These are phyloP conservation scores for Chiridota heheva DNA, from an alignment of 35 echinoderm and acorn worm species.

Conservation along the genomic window DNA sequence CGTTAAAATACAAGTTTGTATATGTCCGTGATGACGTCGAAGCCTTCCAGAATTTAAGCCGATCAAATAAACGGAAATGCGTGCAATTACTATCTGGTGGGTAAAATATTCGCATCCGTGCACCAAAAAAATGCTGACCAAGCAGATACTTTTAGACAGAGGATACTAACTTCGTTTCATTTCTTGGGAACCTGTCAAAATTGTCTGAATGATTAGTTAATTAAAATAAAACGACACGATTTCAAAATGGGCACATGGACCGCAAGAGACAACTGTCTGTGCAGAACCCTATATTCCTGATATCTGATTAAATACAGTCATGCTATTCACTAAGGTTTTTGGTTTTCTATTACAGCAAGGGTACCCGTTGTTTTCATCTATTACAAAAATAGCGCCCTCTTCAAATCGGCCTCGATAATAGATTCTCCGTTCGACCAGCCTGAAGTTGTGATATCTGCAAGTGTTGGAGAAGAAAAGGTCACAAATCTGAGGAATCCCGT, in stretches of 20 bases:
- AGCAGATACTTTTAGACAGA: too few relatives aligned
- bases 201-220: too few relatives aligned
- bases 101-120: too few relatives aligned
- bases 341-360: background rate
- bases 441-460: constrained; percentile 11
- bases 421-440: background rate
- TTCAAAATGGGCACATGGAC: background rate
- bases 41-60: too few relatives aligned
- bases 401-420: background rate
- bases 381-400: constrained; percentile 22
- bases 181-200: too few relatives aligned
- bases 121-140: too few relatives aligned
- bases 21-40: too few relatives aligned
- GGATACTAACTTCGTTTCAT: too few relatives aligned
- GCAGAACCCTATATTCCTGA: background rate
- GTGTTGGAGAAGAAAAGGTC: background rate
- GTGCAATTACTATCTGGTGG: too few relatives aligned
- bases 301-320: background rate
- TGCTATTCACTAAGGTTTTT: background rate
- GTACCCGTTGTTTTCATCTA: constrained; percentile 7
- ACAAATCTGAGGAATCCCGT: constrained; percentile 1
- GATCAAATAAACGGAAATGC: too few relatives aligned
- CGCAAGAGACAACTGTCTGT: background rate
- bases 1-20: too few relatives aligned
- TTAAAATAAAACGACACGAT: too few relatives aligned